Percentiles rank a stretch among this genome's conserved stretches.
These are phyloP conservation scores for Eidolon helvum DNA, from an alignment of 2,113 vertebrate species.

Conservation along the genomic window DNA sequence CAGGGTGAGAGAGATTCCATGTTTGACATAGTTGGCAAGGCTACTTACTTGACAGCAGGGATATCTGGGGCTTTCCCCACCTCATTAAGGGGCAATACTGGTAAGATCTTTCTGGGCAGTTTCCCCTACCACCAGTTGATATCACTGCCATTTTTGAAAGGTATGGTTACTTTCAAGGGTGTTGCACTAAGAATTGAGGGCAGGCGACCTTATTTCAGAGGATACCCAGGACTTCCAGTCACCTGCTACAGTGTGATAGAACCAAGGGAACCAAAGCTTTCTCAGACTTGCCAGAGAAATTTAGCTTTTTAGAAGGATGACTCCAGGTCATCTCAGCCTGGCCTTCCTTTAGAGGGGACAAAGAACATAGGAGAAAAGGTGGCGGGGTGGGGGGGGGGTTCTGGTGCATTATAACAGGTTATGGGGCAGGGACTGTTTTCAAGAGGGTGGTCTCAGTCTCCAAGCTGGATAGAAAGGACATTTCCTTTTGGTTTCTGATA, in stretches of 20 bases:
- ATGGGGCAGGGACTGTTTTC: neutral
- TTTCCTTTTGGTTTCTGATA: neutral
- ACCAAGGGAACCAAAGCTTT: neutral
- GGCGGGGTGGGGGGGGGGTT: neutral
- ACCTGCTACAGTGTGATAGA: neutral
- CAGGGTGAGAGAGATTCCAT: neutral
- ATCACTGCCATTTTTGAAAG: neutral
- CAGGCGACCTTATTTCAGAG: neutral
- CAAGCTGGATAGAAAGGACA: neutral
- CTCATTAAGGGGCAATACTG: neutral
- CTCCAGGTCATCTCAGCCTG: neutral
- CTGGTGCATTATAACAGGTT: neutral
- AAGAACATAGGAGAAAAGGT: neutral
- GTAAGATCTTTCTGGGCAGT: neutral
- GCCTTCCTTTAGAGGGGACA: neutral
- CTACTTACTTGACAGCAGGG: neutral
- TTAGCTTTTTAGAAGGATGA: neutral
- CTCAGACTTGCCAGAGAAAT: neutral
- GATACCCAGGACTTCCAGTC: neutral
- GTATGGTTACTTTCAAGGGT: neutral
- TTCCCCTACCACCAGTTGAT: neutral
- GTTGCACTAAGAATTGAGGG: neutral
- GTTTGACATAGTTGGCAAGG: neutral
- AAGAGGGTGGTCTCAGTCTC: neutral
- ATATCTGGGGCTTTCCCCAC: neutral